Conservation (phyloP, 2,888 invertebrate species). For the Nycteola revayana region DNA sequence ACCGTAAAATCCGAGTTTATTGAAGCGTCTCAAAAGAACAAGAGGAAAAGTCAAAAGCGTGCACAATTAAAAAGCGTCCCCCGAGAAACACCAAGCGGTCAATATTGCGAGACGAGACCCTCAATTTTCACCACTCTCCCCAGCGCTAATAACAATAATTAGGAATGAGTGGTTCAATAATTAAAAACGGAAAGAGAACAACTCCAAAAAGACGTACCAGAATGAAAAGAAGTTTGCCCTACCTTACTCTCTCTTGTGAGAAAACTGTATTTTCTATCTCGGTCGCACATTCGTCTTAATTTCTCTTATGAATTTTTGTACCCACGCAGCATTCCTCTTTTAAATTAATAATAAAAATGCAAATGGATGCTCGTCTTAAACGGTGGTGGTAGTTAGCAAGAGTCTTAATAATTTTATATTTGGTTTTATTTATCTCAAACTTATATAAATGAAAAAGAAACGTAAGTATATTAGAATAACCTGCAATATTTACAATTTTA, state of each 20-base stretch:
- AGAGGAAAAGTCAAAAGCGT: slow-evolving; percentile 75
- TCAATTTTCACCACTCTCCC: slow-evolving; percentile 81
- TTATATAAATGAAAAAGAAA: too few relatives aligned
- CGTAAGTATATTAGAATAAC: too few relatives aligned
- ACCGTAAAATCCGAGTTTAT: slow-evolving; percentile 74
- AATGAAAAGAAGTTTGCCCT: slow-evolving; percentile 47
- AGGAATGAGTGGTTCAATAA: slow-evolving; percentile 84
- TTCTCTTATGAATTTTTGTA: slow-evolving; percentile 62
- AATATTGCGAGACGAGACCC: slow-evolving; percentile 76
- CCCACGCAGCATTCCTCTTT: slow-evolving; percentile 45
- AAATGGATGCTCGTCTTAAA: slow-evolving; percentile 46
- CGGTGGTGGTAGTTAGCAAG: slow-evolving; percentile 33
- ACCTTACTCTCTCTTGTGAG: slow-evolving; percentile 43
- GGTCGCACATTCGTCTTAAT: slow-evolving; percentile 54
- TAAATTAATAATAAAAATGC: slow-evolving; percentile 72
- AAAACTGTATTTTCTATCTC: slow-evolving; percentile 40
- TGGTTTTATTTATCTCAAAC: too few relatives aligned
- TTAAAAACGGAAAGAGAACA: slow-evolving; percentile 82
- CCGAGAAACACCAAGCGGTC: slow-evolving; percentile 67
- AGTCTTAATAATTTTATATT: slow-evolving; percentile 27
- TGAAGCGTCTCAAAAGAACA: slow-evolving; percentile 75
- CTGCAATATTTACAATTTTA: too few relatives aligned
- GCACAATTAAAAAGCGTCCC: slow-evolving; percentile 78
- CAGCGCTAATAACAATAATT: slow-evolving; percentile 82
- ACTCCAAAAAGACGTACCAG: slow-evolving; percentile 65